Conservation (phyloP, 2,113 vertebrate genomes). For the Trematomus loennbergii region DNA sequence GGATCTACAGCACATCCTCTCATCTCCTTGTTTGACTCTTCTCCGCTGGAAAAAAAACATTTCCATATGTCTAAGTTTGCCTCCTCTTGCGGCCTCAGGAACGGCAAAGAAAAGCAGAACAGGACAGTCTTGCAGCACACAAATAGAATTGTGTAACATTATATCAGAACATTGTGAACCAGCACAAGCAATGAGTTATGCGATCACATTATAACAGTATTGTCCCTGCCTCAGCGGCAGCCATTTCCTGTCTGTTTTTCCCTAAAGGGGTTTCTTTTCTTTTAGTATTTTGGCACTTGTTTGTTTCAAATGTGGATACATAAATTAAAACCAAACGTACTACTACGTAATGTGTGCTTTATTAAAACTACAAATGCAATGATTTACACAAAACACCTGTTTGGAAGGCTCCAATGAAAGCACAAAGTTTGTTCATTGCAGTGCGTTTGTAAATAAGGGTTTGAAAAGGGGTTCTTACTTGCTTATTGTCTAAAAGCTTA, state of each 20-base stretch:
- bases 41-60: constrained; percentile 71
- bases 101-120: constrained; percentile 60
- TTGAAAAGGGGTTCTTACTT: no score
- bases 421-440: constrained; percentile 31
- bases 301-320: not conserved
- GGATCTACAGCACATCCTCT: constrained; percentile 60
- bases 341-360: not conserved
- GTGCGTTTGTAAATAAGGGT: not conserved
- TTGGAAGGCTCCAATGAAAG: constrained; percentile 22
- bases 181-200: constrained; percentile 4
- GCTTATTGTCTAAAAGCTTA: no score
- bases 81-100: constrained; percentile 42
- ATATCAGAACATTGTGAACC: constrained; percentile 66
- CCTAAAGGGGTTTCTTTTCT: not conserved
- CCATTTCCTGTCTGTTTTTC: not conserved
- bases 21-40: constrained; percentile 56
- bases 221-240: not conserved
- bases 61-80: constrained; percentile 69
- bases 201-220: constrained; percentile 13
- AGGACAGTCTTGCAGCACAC: constrained; percentile 52
- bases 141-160: constrained; percentile 70
- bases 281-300: not conserved
- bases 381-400: constrained; percentile 16
- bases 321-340: not conserved
- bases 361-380: not conserved